Percentiles rank a stretch among this genome's conserved stretches.
Conservation (phyloP, 2,888 invertebrate genomes). For the Limnephilus marmoratus region DNA sequence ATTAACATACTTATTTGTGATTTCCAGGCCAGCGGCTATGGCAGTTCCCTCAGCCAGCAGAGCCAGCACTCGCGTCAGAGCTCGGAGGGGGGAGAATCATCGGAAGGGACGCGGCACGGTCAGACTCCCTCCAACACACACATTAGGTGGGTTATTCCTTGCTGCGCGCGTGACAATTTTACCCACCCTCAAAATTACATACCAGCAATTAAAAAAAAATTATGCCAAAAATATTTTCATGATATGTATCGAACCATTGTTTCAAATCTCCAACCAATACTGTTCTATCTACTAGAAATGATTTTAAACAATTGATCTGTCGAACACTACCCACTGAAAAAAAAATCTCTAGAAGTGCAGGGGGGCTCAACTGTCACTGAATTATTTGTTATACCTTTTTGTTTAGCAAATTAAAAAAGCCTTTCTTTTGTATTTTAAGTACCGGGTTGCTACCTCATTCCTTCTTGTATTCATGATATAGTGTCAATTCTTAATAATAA, state of each 20-base stretch:
- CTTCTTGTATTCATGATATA: too few relatives aligned
- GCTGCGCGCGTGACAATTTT: background rate
- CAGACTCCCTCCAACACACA: constrained; percentile 86
- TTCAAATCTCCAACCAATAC: background rate
- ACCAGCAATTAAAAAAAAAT: background rate
- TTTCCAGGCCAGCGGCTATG: constrained; percentile 92
- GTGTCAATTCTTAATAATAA: too few relatives aligned
- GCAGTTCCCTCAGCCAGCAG: constrained; percentile 88
- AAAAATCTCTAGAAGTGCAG: too few relatives aligned
- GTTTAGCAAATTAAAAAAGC: too few relatives aligned
- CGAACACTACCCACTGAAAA: too few relatives aligned
- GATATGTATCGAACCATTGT: background rate
- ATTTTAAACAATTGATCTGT: background rate
- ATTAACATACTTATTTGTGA: background rate
- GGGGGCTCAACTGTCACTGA: too few relatives aligned
- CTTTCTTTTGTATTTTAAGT: too few relatives aligned
- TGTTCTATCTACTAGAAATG: background rate
- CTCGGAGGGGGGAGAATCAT: constrained; percentile 81
- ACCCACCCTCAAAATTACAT: background rate
- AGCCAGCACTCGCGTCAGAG: constrained; percentile 93
- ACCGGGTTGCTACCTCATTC: too few relatives aligned
- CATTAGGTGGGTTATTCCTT: constrained; percentile 80
- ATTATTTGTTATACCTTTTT: too few relatives aligned
- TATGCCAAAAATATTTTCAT: background rate
- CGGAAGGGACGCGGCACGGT: constrained; percentile 67